Conservation (phyloP, 2,888 invertebrate genomes). For the Cryptops parisi region DNA sequence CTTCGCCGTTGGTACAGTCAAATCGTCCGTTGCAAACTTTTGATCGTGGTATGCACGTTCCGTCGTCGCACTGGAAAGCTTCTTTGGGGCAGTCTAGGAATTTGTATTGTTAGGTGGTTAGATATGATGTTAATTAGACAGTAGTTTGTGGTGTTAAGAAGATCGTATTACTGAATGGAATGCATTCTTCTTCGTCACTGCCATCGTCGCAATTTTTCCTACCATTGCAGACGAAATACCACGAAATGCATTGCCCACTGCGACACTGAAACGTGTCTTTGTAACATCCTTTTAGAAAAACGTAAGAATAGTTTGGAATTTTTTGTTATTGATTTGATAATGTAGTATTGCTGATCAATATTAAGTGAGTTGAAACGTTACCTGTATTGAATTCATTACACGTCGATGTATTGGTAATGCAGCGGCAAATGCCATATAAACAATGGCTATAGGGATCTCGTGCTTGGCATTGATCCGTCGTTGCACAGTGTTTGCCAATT, state of each 20-base stretch:
- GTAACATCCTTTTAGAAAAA: slow-evolving; percentile 11
- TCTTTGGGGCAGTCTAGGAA: slow-evolving; percentile 34
- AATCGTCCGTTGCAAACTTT: slow-evolving; percentile 59
- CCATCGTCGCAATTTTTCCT: slow-evolving; percentile 66
- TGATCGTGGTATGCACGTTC: slow-evolving; percentile 56
- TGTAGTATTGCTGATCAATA: too few species aligned
- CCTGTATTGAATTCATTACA: slow-evolving; percentile 61
- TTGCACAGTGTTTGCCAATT: slow-evolving; percentile 57
- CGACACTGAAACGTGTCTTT: slow-evolving; percentile 48
- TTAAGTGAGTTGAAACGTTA: too few species aligned
- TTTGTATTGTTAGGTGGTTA: neutral
- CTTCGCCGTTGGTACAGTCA: slow-evolving; percentile 33
- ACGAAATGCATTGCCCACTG: slow-evolving; percentile 72
- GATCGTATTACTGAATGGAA: slow-evolving; percentile 20
- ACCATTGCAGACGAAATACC: slow-evolving; percentile 85
- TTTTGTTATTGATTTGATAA: too few species aligned
- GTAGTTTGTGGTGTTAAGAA: neutral
- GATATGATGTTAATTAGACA: neutral
- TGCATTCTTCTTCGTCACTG: slow-evolving; percentile 55
- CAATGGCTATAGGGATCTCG: slow-evolving; percentile 66
- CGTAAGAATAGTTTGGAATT: too few species aligned
- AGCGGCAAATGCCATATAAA: slow-evolving; percentile 60
- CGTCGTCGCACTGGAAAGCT: slow-evolving; percentile 39
- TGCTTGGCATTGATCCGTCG: slow-evolving; percentile 61
- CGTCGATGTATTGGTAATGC: slow-evolving; percentile 35